phyloP scores from a whole-genome alignment of 2,888 invertebrate genomes.

The Rhagonycha lutea region DNA sequence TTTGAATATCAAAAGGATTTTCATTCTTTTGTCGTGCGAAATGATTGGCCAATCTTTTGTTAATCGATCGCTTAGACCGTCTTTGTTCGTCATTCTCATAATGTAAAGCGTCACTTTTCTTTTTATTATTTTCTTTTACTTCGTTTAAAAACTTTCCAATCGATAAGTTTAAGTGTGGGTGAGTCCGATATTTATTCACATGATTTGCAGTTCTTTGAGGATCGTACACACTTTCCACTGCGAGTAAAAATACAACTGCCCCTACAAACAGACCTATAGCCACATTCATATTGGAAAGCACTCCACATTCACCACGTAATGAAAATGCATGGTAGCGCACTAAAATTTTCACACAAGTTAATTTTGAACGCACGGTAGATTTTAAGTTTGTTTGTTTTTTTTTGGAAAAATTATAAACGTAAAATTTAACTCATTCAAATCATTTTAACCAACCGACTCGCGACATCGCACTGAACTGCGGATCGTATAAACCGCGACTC shows the following conservation, averaged over 20 bases:
- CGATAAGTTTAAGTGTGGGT: conserved; percentile 1
- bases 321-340: conserved; percentile 16
- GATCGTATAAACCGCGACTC: conserved; percentile 24
- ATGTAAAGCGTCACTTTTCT: conserved; percentile 9
- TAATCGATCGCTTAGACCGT: conserved; percentile 23
- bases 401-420: neutral
- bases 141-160: neutral
- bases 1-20: neutral
- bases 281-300: conserved; percentile 18
- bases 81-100: conserved; percentile 12
- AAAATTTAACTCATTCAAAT: neutral
- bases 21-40: neutral
- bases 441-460: conserved; percentile 21
- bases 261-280: conserved; percentile 18
- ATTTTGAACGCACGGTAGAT: neutral
- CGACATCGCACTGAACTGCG: conserved; percentile 29
- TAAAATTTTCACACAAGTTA: neutral
- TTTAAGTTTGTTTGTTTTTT: neutral
- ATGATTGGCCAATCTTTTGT: conserved; percentile 15
- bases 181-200: conserved; percentile 7
- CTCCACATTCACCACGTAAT: conserved; percentile 9
- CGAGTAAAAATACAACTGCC: conserved; percentile 18
- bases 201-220: conserved; percentile 8
- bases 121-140: neutral
- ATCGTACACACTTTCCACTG: conserved; percentile 17